phyloP scores from a whole-genome alignment of 2,888 invertebrate genomes.

The Itoplectis maculator region DNA sequence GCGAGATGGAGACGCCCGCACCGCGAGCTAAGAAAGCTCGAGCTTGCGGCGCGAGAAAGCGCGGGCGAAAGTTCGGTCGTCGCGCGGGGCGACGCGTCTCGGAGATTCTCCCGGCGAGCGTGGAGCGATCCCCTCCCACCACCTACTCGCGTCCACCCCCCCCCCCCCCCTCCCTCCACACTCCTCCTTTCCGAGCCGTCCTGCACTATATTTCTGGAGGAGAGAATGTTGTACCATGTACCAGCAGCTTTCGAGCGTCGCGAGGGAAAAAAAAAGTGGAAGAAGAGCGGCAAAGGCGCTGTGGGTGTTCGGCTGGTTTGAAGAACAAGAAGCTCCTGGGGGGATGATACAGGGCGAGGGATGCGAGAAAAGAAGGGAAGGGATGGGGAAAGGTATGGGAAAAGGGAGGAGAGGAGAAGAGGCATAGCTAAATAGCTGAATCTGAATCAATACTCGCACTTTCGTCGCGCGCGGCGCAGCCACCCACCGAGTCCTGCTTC shows the following conservation, averaged over 20 bases:
- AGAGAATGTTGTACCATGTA: background rate
- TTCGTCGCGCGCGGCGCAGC: slow-evolving; percentile 73
- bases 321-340: slow-evolving; percentile 38
- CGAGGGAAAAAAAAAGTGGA: slow-evolving; percentile 10
- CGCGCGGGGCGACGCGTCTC: slow-evolving; percentile 22
- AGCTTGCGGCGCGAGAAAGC: slow-evolving; percentile 4
- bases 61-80: slow-evolving; percentile 35
- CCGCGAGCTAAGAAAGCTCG: slow-evolving; percentile 6
- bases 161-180: no score
- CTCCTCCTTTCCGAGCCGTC: no score
- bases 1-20: slow-evolving; percentile 82
- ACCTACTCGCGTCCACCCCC: background rate
- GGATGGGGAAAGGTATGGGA: slow-evolving; percentile 25
- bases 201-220: no score
- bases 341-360: background rate
- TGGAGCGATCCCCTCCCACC: no score
- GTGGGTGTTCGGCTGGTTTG: slow-evolving; percentile 18
- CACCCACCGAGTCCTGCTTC: slow-evolving; percentile 69
- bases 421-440: slow-evolving; percentile 83
- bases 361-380: slow-evolving; percentile 27
- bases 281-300: slow-evolving; percentile 45
- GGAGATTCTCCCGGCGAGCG: background rate
- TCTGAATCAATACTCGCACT: slow-evolving; percentile 83
- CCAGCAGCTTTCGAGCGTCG: slow-evolving; percentile 27
- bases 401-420: slow-evolving; percentile 37